phyloP scores from a whole-genome alignment of 2,113 vertebrate species.

The Syngnathus floridae region DNA sequence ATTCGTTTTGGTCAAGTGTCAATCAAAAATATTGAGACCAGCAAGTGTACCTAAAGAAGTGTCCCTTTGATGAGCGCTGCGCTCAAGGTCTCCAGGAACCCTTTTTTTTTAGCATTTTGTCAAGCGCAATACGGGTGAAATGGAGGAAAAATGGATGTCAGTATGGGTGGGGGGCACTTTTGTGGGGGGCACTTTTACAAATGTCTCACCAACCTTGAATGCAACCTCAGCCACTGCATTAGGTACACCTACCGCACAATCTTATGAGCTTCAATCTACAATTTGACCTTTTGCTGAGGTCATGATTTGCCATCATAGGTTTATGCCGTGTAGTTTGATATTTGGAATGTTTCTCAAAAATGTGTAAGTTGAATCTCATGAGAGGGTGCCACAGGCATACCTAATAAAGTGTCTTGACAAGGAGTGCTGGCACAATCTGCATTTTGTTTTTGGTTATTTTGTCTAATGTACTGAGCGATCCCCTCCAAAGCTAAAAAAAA shows the following conservation, averaged over 20 bases:
- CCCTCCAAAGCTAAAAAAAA: too few relatives aligned
- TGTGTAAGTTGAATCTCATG: too few relatives aligned
- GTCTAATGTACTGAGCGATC: neutral
- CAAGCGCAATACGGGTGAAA: too few relatives aligned
- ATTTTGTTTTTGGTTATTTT: neutral
- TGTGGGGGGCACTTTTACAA: neutral
- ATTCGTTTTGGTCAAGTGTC: neutral
- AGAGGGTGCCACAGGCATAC: neutral
- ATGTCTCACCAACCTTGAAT: neutral
- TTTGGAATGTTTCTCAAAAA: neutral
- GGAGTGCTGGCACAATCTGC: neutral
- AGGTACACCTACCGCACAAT: neutral
- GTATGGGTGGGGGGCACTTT: neutral
- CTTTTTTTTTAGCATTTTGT: too few relatives aligned
- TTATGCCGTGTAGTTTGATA: neutral
- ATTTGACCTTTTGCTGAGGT: neutral
- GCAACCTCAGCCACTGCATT: neutral
- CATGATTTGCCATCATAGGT: neutral
- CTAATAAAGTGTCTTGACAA: neutral
- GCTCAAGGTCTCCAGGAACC: too few relatives aligned
- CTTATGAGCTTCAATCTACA: neutral
- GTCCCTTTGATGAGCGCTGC: too few relatives aligned
- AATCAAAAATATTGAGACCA: neutral
- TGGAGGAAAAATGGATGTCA: neutral
- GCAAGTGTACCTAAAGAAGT: too few relatives aligned